Evolutionary conservation across 64 coral and sea anemone species (phyloP), one percentile per base, ranked within the genome.

Genomic region (Actinia tenebrosa): DNA sequence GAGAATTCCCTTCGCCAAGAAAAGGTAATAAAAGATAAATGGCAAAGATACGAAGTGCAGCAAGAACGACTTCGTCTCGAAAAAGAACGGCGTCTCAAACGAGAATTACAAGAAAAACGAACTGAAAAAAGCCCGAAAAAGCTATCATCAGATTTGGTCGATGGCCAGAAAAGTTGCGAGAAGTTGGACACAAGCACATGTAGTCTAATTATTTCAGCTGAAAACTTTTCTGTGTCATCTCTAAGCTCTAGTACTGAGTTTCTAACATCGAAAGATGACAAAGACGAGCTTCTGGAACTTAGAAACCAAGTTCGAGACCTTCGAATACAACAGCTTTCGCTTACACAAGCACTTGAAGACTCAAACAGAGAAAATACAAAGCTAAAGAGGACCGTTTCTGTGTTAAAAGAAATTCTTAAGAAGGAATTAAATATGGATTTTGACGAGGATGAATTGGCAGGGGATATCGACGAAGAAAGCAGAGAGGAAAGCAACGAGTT

Each of bases 351-450:
- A 53, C 83, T 99, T 7, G 97, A 99, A 53, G 93, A 99, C 79
- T 92, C 88, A 44, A 99, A 99, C 72, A 91, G 97, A 16, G 90
- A 99, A 44, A 99, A 99, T 58, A 71, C 91, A 79, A 90, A 95
- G 56, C 55, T 99, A 71, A 90, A 90, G 87, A 87, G 90, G 53
- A 95, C 78, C 16, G 85, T 99, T 78, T 63, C 87, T 17, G 22
- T 66, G 53, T 64, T 99, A 10, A 89, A 92, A 63, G 56, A 89
- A 42, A 84, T 99, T 83, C 47, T 95, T 52, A 85, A 63, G 60
- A 45, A 62, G 19, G 88, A 84, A 14, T 84, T 93, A 87, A 93
- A 92, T 47, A 54, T 79, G 64, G 91, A 97, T 43, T 79, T 84
- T 72, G 71, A 86, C 16, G 56, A 60, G 18, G 83, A 88, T 10